Conservation (phyloP, 2,888 invertebrate genomes). For the Epicampocera succincta region DNA sequence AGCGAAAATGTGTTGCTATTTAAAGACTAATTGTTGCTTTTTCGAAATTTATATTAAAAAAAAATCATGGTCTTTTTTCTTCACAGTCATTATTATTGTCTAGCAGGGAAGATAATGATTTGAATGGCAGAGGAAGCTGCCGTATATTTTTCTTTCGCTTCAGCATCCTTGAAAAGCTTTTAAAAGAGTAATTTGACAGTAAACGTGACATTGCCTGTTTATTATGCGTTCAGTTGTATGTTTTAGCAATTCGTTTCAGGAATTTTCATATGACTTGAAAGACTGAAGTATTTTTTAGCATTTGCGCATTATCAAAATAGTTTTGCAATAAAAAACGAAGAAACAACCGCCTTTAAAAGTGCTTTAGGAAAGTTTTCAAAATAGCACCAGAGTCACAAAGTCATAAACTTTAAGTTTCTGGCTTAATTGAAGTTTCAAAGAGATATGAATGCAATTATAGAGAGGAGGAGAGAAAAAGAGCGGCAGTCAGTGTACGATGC, state of each 20-base stretch:
- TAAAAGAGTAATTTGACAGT: constrained; percentile 47
- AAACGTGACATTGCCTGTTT: constrained; percentile 45
- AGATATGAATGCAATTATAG: neutral
- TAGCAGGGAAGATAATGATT: constrained; percentile 40
- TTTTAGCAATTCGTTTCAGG: neutral
- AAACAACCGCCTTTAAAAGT: constrained; percentile 14
- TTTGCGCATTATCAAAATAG: constrained; percentile 9
- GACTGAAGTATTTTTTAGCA: neutral
- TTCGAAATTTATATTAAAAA: constrained; percentile 30
- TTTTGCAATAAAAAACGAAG: neutral
- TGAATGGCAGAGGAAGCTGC: neutral
- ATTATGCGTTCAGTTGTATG: neutral
- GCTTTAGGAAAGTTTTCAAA: constrained; percentile 6
- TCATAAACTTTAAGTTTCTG: constrained; percentile 15
- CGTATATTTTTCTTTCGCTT: neutral
- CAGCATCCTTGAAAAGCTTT: constrained; percentile 64
- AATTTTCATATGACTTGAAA: constrained; percentile 1
- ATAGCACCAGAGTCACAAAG: constrained; percentile 17
- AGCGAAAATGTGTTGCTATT: neutral
- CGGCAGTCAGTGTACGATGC: no score
- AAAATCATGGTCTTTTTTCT: neutral
- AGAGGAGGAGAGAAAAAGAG: no score
- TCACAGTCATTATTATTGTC: constrained; percentile 56
- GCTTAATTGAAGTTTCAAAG: neutral
- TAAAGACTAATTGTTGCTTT: constrained; percentile 50